Percentiles rank a stretch among this genome's conserved stretches.
Evolutionary conservation across 2,888 invertebrate species (phyloP).

Genomic region (Meloe dianella): DNA sequence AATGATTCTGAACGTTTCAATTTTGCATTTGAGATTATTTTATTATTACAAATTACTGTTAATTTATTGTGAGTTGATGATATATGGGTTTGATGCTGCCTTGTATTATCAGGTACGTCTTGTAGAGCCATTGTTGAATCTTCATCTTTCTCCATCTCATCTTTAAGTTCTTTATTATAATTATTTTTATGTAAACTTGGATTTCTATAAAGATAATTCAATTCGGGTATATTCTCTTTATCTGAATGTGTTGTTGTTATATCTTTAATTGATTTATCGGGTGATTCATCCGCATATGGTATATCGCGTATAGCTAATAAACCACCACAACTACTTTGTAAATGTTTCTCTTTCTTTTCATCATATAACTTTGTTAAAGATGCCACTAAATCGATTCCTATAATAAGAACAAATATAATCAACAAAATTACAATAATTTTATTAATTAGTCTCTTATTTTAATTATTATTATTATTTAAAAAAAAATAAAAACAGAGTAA

Average conservation of each 20-base stretch:
- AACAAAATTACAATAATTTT: too few species aligned
- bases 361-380: constrained; percentile 85
- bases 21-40: constrained; percentile 50
- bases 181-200: constrained; percentile 63
- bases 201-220: constrained; percentile 59
- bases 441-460: neutral
- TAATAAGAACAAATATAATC: too few species aligned
- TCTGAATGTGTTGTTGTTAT: constrained; percentile 41
- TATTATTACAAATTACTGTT: constrained; percentile 34
- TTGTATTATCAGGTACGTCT: constrained; percentile 55
- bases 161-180: constrained; percentile 56
- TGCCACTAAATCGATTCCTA: constrained; percentile 84
- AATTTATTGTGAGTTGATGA: constrained; percentile 44
- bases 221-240: constrained; percentile 54
- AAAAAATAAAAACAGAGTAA: constrained; percentile 16
- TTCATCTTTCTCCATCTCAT: constrained; percentile 60
- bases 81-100: constrained; percentile 45
- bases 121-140: constrained; percentile 52
- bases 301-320: constrained; percentile 66
- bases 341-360: constrained; percentile 75
- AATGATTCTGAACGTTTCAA: constrained; percentile 69
- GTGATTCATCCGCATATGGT: constrained; percentile 74
- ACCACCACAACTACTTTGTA: constrained; percentile 56
- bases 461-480: neutral
- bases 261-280: constrained; percentile 59